Evolutionary conservation across 1,140 invertebrate genomes (phyloP).

Genomic region (Rhopalosiphum maidis): DNA sequence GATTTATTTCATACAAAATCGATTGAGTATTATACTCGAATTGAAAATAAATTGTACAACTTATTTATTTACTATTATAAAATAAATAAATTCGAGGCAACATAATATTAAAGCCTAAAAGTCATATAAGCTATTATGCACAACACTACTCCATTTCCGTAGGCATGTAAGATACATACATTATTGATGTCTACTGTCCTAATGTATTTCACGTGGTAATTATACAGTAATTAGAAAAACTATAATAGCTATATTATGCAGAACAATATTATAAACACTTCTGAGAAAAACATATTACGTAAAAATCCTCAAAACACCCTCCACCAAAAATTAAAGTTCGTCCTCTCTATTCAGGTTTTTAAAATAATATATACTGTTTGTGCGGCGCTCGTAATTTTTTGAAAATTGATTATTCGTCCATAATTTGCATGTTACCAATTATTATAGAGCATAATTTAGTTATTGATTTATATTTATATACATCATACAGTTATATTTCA

Average conservation of each 20-base stretch:
- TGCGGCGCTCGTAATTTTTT: background rate
- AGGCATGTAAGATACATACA: background rate
- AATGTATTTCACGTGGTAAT: background rate
- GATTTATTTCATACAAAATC: background rate
- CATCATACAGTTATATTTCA: background rate
- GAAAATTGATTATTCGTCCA: background rate
- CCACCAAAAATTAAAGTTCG: background rate
- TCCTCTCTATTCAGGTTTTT: background rate
- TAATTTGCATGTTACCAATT: background rate
- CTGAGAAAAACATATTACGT: background rate
- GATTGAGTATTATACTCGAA: background rate
- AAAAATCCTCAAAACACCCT: background rate
- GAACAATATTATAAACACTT: background rate
- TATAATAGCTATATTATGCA: background rate
- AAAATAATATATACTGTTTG: background rate
- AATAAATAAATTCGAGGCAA: background rate
- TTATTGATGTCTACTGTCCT: background rate
- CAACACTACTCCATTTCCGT: background rate
- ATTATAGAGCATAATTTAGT: background rate
- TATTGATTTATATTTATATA: background rate
- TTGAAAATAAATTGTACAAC: too few species aligned
- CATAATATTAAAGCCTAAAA: background rate
- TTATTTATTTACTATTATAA: background rate
- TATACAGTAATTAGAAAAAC: background rate
- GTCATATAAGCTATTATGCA: background rate